phyloP scores from a whole-genome alignment of 2,888 invertebrate genomes.

The Dromius quadrimaculatus region DNA sequence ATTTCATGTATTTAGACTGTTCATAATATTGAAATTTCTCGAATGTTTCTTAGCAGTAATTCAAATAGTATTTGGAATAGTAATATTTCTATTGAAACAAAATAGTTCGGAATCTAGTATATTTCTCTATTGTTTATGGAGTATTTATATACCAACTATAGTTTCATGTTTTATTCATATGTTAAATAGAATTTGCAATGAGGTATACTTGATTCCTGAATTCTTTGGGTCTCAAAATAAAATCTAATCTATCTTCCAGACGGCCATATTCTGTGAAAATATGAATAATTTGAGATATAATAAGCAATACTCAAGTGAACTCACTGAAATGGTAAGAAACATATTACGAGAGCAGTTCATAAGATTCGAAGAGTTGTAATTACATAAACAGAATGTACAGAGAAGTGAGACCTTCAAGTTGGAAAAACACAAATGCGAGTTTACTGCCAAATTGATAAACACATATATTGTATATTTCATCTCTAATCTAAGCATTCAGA shows the following conservation, averaged over 20 bases:
- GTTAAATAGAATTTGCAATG: not conserved
- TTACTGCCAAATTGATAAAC: too few species aligned
- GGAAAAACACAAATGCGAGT: too few species aligned
- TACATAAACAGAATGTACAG: too few species aligned
- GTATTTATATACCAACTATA: not conserved
- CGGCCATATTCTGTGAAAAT: not conserved
- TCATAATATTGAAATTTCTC: too few species aligned
- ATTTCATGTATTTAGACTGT: conserved; percentile 2
- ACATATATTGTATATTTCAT: too few species aligned
- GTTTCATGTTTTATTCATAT: not conserved
- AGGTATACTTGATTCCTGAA: not conserved
- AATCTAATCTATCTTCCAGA: not conserved
- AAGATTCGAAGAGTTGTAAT: too few species aligned
- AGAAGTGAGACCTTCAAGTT: too few species aligned
- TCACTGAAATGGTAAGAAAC: not conserved
- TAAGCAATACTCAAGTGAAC: not conserved
- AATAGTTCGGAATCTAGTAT: not conserved
- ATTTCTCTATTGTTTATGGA: not conserved
- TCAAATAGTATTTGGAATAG: too few species aligned
- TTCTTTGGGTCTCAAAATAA: not conserved
- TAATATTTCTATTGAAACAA: not conserved
- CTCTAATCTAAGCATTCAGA: too few species aligned
- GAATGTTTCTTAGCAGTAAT: too few species aligned
- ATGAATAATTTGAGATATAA: not conserved
- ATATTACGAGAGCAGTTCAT: too few species aligned